Conservation (phyloP, 2,113 vertebrate genomes). For the Poecile atricapillus region DNA sequence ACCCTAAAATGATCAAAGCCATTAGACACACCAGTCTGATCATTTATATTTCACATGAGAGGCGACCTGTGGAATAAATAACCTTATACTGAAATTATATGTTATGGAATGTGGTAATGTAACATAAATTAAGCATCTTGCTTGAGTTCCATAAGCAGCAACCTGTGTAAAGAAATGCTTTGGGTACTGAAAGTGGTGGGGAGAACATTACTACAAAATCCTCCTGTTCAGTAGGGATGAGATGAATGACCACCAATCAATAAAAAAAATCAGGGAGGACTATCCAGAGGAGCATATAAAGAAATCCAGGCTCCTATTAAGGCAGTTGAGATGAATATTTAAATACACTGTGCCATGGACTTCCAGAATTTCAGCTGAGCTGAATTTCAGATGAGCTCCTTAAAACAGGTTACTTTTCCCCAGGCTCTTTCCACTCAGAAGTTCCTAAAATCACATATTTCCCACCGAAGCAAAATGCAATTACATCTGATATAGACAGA, state of each 20-base stretch:
- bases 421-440: background rate
- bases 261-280: background rate
- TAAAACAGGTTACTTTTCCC: background rate
- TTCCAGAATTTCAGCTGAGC: background rate
- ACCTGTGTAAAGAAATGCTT: background rate
- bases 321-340: background rate
- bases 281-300: background rate
- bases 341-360: background rate
- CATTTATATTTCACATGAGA: background rate
- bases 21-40: background rate
- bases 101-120: background rate
- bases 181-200: background rate
- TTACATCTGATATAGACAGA: background rate
- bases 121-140: background rate
- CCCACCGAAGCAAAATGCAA: background rate
- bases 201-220: background rate
- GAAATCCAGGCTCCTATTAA: background rate
- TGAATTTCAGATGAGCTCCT: background rate
- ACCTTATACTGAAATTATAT: background rate
- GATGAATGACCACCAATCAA: background rate
- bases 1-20: constrained; percentile 18
- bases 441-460: background rate
- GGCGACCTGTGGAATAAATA: background rate
- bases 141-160: background rate
- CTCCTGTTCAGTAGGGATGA: background rate